Evolutionary conservation across 1,140 invertebrate genomes (phyloP).

Genomic region (Diorhabda elongata): DNA sequence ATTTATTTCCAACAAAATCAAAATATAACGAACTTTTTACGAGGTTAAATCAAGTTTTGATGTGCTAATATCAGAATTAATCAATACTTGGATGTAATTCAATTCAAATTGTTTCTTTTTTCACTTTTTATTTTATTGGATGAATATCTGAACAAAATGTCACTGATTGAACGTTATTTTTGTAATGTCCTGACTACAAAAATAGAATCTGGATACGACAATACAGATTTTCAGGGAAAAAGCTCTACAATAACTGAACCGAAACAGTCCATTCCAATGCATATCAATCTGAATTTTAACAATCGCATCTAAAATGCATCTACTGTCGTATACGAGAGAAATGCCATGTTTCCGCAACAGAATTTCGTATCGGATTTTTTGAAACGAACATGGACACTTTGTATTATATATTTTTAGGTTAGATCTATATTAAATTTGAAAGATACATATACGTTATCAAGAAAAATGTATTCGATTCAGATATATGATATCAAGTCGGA

Average conservation of each 20-base stretch:
- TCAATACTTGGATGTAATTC: too few relatives aligned
- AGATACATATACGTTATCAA: neutral
- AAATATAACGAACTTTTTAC: too few relatives aligned
- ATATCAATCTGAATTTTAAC: neutral
- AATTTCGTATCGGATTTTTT: neutral
- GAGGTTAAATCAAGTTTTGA: too few relatives aligned
- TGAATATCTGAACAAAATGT: too few relatives aligned
- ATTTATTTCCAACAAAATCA: too few relatives aligned
- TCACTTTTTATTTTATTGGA: too few relatives aligned
- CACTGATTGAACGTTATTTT: too few relatives aligned
- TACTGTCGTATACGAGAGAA: neutral
- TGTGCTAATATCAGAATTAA: too few relatives aligned
- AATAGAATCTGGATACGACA: too few relatives aligned
- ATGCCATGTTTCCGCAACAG: neutral
- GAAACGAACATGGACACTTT: neutral
- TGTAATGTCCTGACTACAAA: too few relatives aligned
- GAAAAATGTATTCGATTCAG: neutral
- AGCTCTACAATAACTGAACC: neutral
- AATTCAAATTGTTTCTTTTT: too few relatives aligned
- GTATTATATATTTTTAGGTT: slow-evolving; percentile 1
- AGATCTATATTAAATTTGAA: slow-evolving; percentile 3
- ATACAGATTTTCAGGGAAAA: neutral
- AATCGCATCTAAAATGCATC: neutral
- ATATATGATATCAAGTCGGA: neutral
- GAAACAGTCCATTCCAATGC: neutral